Conservation (phyloP, 1,140 invertebrate genomes). For the Agrilus planipennis region DNA sequence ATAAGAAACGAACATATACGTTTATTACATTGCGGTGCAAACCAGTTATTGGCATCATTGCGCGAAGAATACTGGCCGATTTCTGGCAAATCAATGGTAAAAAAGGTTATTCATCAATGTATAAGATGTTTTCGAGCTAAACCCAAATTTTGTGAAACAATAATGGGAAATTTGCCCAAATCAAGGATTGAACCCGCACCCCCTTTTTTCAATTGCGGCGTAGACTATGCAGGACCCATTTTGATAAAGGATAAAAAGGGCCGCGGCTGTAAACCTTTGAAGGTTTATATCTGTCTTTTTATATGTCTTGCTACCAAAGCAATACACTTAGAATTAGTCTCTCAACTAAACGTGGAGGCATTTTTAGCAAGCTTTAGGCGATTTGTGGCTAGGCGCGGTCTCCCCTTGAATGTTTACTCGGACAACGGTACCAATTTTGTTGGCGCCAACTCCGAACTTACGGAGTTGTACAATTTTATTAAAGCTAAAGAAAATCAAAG, state of each 20-base stretch:
- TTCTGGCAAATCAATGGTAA: constrained; percentile 13
- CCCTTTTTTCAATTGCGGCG: constrained; percentile 25
- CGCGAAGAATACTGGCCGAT: constrained; percentile 18
- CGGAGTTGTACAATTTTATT: constrained; percentile 9
- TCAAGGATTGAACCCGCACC: constrained; percentile 15
- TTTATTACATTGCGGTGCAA: constrained; percentile 17
- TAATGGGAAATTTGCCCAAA: constrained; percentile 30
- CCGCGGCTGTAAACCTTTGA: constrained; percentile 1
- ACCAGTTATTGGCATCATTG: constrained; percentile 9
- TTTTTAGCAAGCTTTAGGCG: constrained; percentile 25
- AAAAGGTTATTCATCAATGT: constrained; percentile 14
- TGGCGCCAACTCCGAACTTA: constrained; percentile 10
- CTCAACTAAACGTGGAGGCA: constrained; percentile 15
- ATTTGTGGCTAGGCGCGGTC: constrained; percentile 25
- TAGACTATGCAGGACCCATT: constrained; percentile 28
- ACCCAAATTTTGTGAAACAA: constrained; percentile 6
- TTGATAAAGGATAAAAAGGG: constrained; percentile 4
- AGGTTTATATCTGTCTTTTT: constrained; percentile 19
- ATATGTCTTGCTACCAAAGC: constrained; percentile 28
- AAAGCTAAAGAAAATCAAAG: too few species aligned
- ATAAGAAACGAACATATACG: constrained; percentile 13
- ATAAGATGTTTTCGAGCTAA: constrained; percentile 12
- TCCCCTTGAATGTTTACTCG: constrained; percentile 17
- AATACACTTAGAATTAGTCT: constrained; percentile 30
- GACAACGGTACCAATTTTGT: constrained; percentile 15